Evolutionary conservation across 2,888 invertebrate species (phyloP).

Genomic region (Athalia circularis): DNA sequence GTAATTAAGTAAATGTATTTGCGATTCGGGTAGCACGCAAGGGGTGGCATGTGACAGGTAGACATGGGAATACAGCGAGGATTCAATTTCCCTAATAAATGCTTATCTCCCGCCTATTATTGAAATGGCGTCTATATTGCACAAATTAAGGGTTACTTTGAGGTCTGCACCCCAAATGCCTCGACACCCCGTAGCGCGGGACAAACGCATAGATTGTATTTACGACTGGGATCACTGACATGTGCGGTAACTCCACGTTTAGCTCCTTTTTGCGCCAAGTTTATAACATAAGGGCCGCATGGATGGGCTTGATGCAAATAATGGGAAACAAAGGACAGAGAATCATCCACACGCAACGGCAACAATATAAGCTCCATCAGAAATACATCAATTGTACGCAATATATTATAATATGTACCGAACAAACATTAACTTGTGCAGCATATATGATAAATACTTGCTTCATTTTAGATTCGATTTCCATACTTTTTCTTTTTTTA

Average conservation of each 20-base stretch:
- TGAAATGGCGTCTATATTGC: slow-evolving; percentile 29
- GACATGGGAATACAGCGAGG: slow-evolving; percentile 1
- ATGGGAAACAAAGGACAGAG: slow-evolving; percentile 15
- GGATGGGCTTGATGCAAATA: not conserved
- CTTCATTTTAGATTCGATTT: too few relatives aligned
- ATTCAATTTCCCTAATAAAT: slow-evolving; percentile 43
- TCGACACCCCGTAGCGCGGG: slow-evolving; percentile 59
- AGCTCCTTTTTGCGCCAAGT: not conserved
- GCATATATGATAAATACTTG: too few relatives aligned
- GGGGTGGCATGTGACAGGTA: not conserved
- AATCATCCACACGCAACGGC: not conserved
- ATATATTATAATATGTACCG: too few relatives aligned
- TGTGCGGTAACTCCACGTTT: slow-evolving; percentile 38
- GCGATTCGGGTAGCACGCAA: not conserved
- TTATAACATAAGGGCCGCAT: slow-evolving; percentile 6
- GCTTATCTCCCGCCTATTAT: slow-evolving; percentile 29
- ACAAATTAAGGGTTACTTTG: slow-evolving; percentile 45
- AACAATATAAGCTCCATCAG: too few relatives aligned
- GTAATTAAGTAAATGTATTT: slow-evolving; percentile 34
- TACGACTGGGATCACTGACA: slow-evolving; percentile 34
- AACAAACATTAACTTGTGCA: too few relatives aligned
- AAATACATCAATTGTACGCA: too few relatives aligned
- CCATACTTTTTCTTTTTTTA: too few relatives aligned
- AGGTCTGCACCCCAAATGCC: slow-evolving; percentile 53
- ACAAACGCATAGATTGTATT: slow-evolving; percentile 58